Evolutionary conservation across 2,797 vertebrate species (phyloP).

Genomic region (Cuculus canorus): DNA sequence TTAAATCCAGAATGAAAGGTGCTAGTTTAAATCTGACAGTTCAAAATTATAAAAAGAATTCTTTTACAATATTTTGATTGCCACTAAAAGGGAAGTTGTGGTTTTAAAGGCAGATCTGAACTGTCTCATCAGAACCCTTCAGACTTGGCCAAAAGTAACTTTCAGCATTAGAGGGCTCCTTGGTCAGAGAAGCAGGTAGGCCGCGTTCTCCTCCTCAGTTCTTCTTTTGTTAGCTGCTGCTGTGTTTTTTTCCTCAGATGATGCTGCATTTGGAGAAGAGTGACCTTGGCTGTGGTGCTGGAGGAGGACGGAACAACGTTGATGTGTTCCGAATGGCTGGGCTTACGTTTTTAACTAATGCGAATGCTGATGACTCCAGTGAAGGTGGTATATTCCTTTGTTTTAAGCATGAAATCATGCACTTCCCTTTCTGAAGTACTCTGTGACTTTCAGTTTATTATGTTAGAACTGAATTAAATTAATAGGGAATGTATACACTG

Average conservation of each 20-base stretch:
- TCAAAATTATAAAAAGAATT: not conserved
- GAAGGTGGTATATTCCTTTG: constrained; percentile 67
- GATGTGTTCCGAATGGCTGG: constrained; percentile 88
- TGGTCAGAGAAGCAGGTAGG: not conserved
- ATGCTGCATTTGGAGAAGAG: constrained; percentile 82
- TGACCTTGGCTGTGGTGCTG: constrained; percentile 91
- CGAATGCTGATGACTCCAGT: constrained; percentile 77
- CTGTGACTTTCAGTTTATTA: not conserved
- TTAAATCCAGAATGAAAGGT: not conserved
- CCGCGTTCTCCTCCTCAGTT: not conserved
- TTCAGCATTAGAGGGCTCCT: not conserved
- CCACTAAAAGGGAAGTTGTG: not conserved
- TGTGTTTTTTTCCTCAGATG: constrained; percentile 74
- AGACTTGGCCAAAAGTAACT: not conserved
- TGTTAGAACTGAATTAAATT: not conserved
- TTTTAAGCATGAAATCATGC: not conserved
- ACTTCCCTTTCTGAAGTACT: not conserved
- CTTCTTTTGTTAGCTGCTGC: not conserved
- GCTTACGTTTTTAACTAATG: constrained; percentile 90
- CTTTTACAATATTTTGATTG: accelerated
- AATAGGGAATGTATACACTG: not conserved
- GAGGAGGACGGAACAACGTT: constrained; percentile 84
- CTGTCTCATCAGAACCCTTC: not conserved
- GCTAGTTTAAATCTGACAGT: not conserved
- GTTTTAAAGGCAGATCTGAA: not conserved